Evolutionary conservation across 2,113 vertebrate genomes (phyloP), one percentile per base, ranked within the genome.

Genomic region (Macroglossus sobrinus): DNA sequence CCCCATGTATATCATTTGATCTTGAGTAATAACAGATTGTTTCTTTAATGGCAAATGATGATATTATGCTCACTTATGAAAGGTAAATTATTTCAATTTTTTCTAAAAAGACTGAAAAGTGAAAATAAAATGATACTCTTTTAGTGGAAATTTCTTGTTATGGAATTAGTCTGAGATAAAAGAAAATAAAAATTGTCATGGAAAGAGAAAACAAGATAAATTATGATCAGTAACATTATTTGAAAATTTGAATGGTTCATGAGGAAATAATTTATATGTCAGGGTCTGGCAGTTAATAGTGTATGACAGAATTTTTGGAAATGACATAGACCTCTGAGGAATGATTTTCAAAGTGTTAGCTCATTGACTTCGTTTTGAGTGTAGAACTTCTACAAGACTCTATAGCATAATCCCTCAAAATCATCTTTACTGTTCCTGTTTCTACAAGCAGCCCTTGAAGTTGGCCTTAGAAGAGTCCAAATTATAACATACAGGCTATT

Each of bases 301-400:
- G 3, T 4, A 16, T 74, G 26, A 81, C 47, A 91, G 26, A 81
- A 45, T 75, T 66, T 45, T 74, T 75, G 47, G 74, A 22, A 64
- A 74, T 93, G 87, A 63, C 12, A 89, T 21, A 90, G 43, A 64
- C 26, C 55, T n/a, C 38, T 64, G 38, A 92, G 40, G 11, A 86
- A 69, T 53, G 40, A 75, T 86, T 75, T 93, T 87, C 45, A 15
- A 35, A 85, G 33, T 80, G 16, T 43, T 80, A 50, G 57, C 7
- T 33, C 63, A 90, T 35, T 85, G 47, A 68, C 38, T 91, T 96
- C 59, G 47, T 66, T 93, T 86, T 80, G 74, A 90, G 21, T 74
- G 24, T 68, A 86, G 47, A 86, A 43, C 16, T 86, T 59, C 33
- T 80, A 5, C 7, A 89, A 85, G 21, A 64, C 13, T 14, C 38